These are phyloP conservation scores for Machimus rusticus DNA, from an alignment of 2,888 invertebrate genomes.

Conservation along the genomic window DNA sequence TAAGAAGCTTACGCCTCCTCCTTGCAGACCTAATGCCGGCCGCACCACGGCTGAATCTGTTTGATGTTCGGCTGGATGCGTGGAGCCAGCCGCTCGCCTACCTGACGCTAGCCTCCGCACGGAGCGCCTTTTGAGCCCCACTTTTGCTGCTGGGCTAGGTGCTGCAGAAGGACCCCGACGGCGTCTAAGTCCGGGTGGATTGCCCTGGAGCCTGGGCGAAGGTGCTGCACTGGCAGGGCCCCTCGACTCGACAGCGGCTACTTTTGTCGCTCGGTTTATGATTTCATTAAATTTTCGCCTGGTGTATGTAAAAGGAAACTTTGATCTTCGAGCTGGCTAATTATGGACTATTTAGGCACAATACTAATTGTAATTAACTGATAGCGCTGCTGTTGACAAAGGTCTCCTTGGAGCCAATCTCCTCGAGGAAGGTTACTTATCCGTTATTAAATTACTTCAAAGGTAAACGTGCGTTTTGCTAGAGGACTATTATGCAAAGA, in stretches of 20 bases:
- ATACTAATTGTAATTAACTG: not conserved
- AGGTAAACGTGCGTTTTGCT: not conserved
- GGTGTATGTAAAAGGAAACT: not conserved
- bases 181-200: not conserved
- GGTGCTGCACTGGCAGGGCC: not conserved
- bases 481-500: not conserved
- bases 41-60: not conserved
- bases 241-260: not conserved
- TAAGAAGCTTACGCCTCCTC: slow-evolving; percentile 17
- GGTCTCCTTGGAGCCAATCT: not conserved
- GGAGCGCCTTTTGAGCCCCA: not conserved
- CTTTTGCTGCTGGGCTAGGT: not conserved
- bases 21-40: not conserved
- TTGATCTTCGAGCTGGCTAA: not conserved
- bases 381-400: not conserved
- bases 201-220: not conserved
- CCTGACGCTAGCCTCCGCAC: not conserved
- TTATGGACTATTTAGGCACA: not conserved
- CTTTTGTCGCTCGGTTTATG: not conserved
- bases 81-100: not conserved
- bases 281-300: not conserved
- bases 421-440: not conserved
- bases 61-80: slow-evolving; percentile 6
- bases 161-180: not conserved
- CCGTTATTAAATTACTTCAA: not conserved